Percentiles rank a stretch among this genome's conserved stretches.
Conservation (phyloP, 2,888 invertebrate species). For the Tenthredo amoena region DNA sequence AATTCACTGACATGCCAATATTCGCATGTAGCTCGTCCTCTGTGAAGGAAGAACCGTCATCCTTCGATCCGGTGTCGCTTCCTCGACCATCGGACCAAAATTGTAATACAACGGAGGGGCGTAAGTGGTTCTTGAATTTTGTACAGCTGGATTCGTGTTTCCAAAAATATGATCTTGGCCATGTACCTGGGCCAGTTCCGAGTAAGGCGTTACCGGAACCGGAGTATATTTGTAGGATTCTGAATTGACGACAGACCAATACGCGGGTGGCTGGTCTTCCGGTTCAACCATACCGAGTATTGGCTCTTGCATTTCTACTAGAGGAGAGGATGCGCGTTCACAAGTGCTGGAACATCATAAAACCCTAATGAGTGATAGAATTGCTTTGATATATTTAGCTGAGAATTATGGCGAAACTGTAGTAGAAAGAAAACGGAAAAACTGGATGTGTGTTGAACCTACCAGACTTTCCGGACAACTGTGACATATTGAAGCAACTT, state of each 20-base stretch:
- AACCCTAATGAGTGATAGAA: too few species aligned
- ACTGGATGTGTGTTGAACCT: too few species aligned
- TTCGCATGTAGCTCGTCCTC: rapidly evolving
- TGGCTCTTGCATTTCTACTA: not conserved
- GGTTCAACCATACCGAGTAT: not conserved
- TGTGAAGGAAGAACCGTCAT: not conserved
- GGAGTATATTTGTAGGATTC: not conserved
- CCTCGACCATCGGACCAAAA: not conserved
- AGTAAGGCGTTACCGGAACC: not conserved
- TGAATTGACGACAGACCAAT: not conserved
- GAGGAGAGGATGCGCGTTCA: not conserved
- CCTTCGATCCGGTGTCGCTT: not conserved
- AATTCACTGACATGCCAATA: not conserved
- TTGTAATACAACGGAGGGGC: not conserved
- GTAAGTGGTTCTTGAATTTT: not conserved
- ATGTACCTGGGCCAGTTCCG: not conserved
- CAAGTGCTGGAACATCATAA: too few species aligned
- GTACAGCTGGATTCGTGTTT: not conserved
- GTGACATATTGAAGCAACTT: too few species aligned
- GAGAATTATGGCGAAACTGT: too few species aligned
- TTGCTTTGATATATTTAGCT: too few species aligned
- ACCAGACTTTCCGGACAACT: too few species aligned
- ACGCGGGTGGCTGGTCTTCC: not conserved
- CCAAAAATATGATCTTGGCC: not conserved
- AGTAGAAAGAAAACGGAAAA: too few species aligned